Evolutionary conservation across 2,113 vertebrate genomes (phyloP).

Genomic region (Pseudorasbora parva): DNA sequence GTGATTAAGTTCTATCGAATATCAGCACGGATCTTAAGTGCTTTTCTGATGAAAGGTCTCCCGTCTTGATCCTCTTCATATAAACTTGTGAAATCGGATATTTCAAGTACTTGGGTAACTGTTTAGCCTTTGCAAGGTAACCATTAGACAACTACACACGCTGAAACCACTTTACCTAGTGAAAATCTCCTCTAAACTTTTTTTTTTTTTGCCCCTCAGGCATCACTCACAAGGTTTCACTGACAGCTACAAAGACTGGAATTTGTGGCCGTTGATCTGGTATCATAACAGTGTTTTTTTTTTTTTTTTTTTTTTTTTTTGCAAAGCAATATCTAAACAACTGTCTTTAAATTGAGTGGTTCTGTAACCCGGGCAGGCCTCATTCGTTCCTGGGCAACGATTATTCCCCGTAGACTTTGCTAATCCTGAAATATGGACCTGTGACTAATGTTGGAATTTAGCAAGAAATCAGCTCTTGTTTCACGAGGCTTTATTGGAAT

Average conservation of each 20-base stretch:
- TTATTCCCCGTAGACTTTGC: constrained; percentile 69
- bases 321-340: constrained; percentile 62
- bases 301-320: not conserved
- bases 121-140: constrained; percentile 63
- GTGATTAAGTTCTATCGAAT: constrained; percentile 73
- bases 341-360: constrained; percentile 62
- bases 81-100: constrained; percentile 66
- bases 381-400: constrained; percentile 60
- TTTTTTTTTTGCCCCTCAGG: constrained; percentile 12
- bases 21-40: constrained; percentile 66
- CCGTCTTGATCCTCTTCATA: constrained; percentile 57
- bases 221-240: constrained; percentile 38
- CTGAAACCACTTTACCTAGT: constrained; percentile 30
- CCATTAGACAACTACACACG: constrained; percentile 70
- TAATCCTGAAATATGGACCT: constrained; percentile 83
- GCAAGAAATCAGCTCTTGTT: constrained; percentile 99
- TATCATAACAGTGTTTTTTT: constrained; percentile 47
- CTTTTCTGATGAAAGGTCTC: constrained; percentile 58
- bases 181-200: constrained; percentile 34
- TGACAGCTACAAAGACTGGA: constrained; percentile 49
- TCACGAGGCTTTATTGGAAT: constrained; percentile 86
- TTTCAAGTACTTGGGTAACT: constrained; percentile 45
- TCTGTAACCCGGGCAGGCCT: constrained; percentile 49
- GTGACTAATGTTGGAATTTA: constrained; percentile 99
- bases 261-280: constrained; percentile 46